Percentiles rank a stretch among this genome's conserved stretches.
Conservation (phyloP, 2,113 vertebrate species). For the Syngnathoides biaculeatus region DNA sequence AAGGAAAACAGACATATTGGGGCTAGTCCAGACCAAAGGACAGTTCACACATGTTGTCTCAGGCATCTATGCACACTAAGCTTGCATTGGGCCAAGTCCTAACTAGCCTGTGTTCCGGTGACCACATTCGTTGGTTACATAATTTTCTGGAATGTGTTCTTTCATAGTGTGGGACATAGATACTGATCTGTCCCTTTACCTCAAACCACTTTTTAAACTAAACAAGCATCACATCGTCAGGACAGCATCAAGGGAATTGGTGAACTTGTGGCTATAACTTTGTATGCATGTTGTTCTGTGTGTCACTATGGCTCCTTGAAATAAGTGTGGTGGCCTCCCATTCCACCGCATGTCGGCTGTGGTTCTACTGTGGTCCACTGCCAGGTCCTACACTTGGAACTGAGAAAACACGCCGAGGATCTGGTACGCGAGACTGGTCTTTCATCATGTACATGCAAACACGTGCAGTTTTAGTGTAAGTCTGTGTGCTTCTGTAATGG, state of each 20-base stretch:
- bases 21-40: constrained; percentile 47
- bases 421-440: constrained; percentile 33
- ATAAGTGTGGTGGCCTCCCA: constrained; percentile 64
- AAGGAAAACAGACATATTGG: constrained; percentile 69
- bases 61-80: constrained; percentile 3
- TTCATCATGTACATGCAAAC: constrained; percentile 50
- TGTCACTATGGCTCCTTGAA: constrained; percentile 56
- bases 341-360: constrained; percentile 66
- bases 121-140: constrained; percentile 72
- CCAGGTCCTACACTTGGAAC: constrained; percentile 69
- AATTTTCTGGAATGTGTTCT: constrained; percentile 53
- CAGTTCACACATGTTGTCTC: constrained; percentile 21
- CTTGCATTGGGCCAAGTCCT: constrained; percentile 29
- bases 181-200: constrained; percentile 58
- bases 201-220: constrained; percentile 63
- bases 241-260: constrained; percentile 61
- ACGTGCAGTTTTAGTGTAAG: constrained; percentile 46
- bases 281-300: constrained; percentile 33
- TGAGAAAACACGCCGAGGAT: constrained; percentile 57
- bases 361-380: constrained; percentile 67
- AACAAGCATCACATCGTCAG: constrained; percentile 57
- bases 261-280: constrained; percentile 44
- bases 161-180: constrained; percentile 62
- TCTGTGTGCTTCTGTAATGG: constrained; percentile 30
- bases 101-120: constrained; percentile 44